Evolutionary conservation across 2,797 vertebrate species (phyloP), one percentile per base, ranked within the genome.

Genomic region (Eulemur mongoz): DNA sequence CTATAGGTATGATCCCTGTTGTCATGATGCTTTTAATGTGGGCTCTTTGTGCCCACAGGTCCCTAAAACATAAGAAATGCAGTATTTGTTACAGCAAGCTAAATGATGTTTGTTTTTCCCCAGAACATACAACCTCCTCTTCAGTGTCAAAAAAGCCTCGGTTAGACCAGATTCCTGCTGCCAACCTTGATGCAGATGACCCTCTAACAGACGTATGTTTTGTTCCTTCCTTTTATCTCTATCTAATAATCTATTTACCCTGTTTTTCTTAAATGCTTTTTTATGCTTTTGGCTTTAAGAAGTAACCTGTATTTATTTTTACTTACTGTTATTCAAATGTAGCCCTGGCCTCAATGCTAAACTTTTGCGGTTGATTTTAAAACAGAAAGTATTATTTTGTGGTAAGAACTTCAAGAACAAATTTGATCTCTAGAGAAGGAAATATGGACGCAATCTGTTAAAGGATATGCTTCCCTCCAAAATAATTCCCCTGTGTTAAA

Each of bases 121-220:
- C 38, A 99, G 99, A 99, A 84, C 99, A 99, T 96, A 99, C 99
- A 86, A 99, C 99, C 38, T 99, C 99, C 10, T 99, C 99, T 6
- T 99, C 99, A 0, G 99, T 99, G 70, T 99, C 99, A 59, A 99
- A 99, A 98, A 99, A 99, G 84, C 99, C 99, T 93, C 99, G 99
- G 11, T 98, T 99, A 89, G 99, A 99, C 98, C 99, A 99, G 98
- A 99, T 99, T 97, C 99, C 99, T 88, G 99, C 99, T 11, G 99
- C 99, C 95, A 99, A 99, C 98, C 99, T 99, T 54, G 99, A 99
- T 97, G 99, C 99, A 13, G 99, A 99, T 27, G 99, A 99, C 90
- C 99, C 99, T 13, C 99, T 99, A 63, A 99, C 99, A 85, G 99
- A 99, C 90, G 99, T 99, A 98, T 57, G 99, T 98, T 75, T 89